Evolutionary conservation across 2,113 vertebrate genomes (phyloP).

Genomic region (Dendropsophus ebraccatus): DNA sequence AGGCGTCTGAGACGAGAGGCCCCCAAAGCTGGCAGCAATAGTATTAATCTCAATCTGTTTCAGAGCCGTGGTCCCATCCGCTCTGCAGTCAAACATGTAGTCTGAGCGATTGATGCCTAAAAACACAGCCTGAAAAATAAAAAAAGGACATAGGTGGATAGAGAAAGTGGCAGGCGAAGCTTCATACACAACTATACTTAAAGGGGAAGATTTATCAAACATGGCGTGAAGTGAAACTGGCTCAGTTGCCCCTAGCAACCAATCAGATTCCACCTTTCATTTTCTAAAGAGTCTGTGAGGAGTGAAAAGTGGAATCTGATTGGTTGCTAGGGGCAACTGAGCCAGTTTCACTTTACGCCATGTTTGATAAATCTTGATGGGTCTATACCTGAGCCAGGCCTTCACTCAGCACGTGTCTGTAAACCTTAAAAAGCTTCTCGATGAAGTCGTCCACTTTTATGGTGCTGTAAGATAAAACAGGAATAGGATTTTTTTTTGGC

Average conservation of each 20-base stretch:
- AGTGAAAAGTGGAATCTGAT: too few species aligned
- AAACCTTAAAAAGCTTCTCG: constrained; percentile 84
- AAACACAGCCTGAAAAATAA: constrained; percentile 77
- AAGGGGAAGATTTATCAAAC: too few species aligned
- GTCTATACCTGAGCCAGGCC: constrained; percentile 82
- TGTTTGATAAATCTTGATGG: too few species aligned
- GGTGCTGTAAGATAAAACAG: constrained; percentile 75
- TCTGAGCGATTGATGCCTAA: constrained; percentile 94
- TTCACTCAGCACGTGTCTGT: constrained; percentile 83
- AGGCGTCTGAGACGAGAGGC: constrained; percentile 81
- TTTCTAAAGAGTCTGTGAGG: too few species aligned
- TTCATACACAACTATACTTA: not conserved
- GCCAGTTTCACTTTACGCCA: too few species aligned
- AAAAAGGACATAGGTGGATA: too few species aligned
- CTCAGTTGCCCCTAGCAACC: too few species aligned
- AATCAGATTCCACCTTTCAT: too few species aligned
- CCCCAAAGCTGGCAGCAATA: constrained; percentile 92
- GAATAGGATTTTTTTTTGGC: too few species aligned
- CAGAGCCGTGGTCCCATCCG: constrained; percentile 72
- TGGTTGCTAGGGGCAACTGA: too few species aligned
- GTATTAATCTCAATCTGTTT: constrained; percentile 98
- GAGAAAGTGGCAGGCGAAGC: not conserved
- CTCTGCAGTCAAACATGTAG: constrained; percentile 89
- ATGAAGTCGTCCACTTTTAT: constrained; percentile 89
- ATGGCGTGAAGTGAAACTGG: too few species aligned